Conservation (phyloP, 2,797 vertebrate genomes). For the Thripadectes ignobilis region DNA sequence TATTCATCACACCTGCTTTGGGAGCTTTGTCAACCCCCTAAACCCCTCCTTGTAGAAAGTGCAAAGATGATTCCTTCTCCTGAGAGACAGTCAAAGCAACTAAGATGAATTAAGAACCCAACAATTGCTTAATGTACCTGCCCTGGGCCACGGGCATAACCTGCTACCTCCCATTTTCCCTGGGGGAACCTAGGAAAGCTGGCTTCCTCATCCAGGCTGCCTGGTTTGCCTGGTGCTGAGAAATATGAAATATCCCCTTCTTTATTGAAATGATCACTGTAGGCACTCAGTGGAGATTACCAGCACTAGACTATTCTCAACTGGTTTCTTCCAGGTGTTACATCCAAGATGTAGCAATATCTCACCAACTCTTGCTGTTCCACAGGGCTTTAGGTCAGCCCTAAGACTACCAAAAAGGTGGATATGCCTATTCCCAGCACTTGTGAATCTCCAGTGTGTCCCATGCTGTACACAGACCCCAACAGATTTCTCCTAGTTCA, state of each 20-base stretch:
- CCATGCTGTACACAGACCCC: neutral
- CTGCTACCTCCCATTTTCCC: neutral
- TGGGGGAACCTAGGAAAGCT: neutral
- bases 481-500: neutral
- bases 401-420: neutral
- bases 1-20: conserved; percentile 26
- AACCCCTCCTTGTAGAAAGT: neutral
- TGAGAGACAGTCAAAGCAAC: neutral
- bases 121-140: neutral
- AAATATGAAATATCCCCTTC: neutral
- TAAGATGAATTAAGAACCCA: neutral
- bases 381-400: neutral
- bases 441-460: neutral
- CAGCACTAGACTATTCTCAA: neutral
- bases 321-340: neutral
- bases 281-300: neutral
- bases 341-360: neutral
- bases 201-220: neutral
- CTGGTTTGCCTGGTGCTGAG: neutral
- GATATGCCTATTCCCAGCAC: neutral
- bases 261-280: neutral
- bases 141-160: neutral
- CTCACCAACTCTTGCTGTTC: neutral
- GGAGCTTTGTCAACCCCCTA: neutral
- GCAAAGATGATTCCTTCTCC: neutral